Evolutionary conservation across 53 echinoderm and acorn worm genomes (phyloP).

Genomic region (Astropecten irregularis): DNA sequence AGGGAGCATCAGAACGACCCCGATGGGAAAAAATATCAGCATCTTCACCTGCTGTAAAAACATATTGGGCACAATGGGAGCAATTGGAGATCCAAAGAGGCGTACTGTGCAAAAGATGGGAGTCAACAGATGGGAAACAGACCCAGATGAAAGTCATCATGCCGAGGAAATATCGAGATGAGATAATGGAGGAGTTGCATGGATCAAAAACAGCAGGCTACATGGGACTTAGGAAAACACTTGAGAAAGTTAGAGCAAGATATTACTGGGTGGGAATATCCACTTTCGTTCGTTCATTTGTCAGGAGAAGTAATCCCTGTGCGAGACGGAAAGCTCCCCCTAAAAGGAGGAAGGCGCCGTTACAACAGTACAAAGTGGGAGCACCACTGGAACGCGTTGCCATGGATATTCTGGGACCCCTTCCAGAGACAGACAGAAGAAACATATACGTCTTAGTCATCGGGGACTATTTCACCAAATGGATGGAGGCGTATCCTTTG

Average conservation of each 20-base stretch:
- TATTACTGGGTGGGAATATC: slow-evolving; percentile 40
- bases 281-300: background rate
- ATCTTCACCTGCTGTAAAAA: slow-evolving; percentile 6
- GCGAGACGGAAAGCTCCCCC: slow-evolving; percentile 32
- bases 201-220: slow-evolving; percentile 6
- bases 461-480: slow-evolving; percentile 59
- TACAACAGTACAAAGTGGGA: slow-evolving; percentile 28
- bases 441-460: slow-evolving; percentile 33
- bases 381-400: slow-evolving; percentile 52
- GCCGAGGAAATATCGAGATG: too few species aligned
- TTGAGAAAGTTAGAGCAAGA: slow-evolving; percentile 11
- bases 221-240: slow-evolving; percentile 44
- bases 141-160: too few species aligned
- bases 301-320: slow-evolving; percentile 21
- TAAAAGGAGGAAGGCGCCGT: slow-evolving; percentile 19
- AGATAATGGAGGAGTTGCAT: slow-evolving; percentile 37
- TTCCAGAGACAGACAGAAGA: slow-evolving; percentile 29
- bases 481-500: slow-evolving; percentile 42
- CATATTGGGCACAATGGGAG: slow-evolving; percentile 37
- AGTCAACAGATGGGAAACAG: background rate
- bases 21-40: slow-evolving; percentile 19
- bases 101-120: slow-evolving; percentile 31
- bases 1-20: background rate
- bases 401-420: slow-evolving; percentile 55
- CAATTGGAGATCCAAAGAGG: slow-evolving; percentile 7